Base-by-base conservation (phyloP, 2,113 vertebrate species). In the Sprattus sprattus region DNA sequence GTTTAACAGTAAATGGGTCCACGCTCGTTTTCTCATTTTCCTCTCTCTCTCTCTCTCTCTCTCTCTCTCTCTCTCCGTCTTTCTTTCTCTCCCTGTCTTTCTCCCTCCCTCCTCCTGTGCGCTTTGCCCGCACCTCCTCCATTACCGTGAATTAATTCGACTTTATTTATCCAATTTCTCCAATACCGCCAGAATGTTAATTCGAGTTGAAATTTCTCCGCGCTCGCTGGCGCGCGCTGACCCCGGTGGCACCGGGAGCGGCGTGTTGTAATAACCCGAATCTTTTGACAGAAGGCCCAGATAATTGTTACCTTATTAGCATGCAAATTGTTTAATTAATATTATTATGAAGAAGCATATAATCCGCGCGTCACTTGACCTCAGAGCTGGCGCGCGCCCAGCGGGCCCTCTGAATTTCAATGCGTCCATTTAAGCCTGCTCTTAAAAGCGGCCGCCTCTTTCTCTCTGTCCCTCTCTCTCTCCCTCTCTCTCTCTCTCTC, bases 271-370 rank as follows among this genome's bases (percentile, higher is more conserved):
- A 99, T 99, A 99, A 99, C 98, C 97, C 95, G 96, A 97, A 97
- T 99, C 97, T 99, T 98, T 98, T 96, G 97, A 97, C 98, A 98
- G 97, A 98, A 96, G 98, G 97, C 96, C 97, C 96, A 95, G 96
- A 99, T 99, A 98, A 99, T 99, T 99, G 97, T 99, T 99, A 98
- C 97, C 97, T 98, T 98, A 99, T 99, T 99, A 99, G 97, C 98
- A 99, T 99, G 98, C 97, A 99, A 99, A 99, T 99, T 97, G 97
- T 99, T 99, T 99, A 99, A 99, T 99, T 99, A 99, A 99, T 99
- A 99, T 99, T 99, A 99, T 99, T 99, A 99, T 98, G 97, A 97
- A 97, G 97, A 97, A 98, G 97, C 97, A 97, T 97, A 98, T 98
- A 98, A 99, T 98, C 98, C 97, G 96, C 96, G 97, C 97, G 96